A percentile compares a stretch with the other conserved stretches of the same genome.
Conservation (phyloP, 2,888 invertebrate genomes). For the Aspidapion aeneum region DNA sequence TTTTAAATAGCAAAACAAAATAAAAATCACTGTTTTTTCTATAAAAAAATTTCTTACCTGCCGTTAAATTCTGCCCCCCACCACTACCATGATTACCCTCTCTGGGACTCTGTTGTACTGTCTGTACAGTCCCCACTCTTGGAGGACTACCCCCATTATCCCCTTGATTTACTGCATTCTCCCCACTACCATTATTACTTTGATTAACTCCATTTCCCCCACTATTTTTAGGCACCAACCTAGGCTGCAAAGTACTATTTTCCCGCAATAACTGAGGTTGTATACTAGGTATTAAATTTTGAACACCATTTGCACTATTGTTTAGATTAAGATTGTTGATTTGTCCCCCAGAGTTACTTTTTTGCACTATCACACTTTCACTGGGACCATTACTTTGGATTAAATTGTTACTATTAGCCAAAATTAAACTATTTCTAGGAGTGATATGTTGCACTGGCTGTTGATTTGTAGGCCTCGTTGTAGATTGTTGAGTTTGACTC, state of each 20-base stretch:
- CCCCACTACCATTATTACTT: slow-evolving; percentile 3
- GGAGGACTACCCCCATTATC: slow-evolving; percentile 7
- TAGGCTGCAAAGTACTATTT: background rate
- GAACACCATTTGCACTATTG: background rate
- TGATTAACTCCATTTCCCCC: background rate
- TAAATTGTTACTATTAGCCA: too few relatives aligned
- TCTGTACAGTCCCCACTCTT: background rate
- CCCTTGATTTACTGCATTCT: slow-evolving; percentile 8
- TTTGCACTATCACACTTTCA: background rate
- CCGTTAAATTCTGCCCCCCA: background rate
- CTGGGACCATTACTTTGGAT: background rate
- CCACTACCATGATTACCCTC: background rate
- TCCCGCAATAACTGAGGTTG: background rate
- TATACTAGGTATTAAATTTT: background rate
- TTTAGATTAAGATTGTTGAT: background rate
- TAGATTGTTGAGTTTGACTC: too few relatives aligned
- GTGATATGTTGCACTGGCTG: background rate
- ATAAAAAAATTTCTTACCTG: too few relatives aligned
- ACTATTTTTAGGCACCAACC: background rate
- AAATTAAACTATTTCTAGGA: background rate
- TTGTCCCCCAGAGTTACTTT: background rate
- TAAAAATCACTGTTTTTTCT: too few relatives aligned
- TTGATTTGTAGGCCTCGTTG: background rate
- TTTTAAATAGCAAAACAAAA: too few relatives aligned
- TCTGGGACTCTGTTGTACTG: background rate